Conservation (phyloP, 2,797 vertebrate genomes). For the Crossoptilon crossoptilon region DNA sequence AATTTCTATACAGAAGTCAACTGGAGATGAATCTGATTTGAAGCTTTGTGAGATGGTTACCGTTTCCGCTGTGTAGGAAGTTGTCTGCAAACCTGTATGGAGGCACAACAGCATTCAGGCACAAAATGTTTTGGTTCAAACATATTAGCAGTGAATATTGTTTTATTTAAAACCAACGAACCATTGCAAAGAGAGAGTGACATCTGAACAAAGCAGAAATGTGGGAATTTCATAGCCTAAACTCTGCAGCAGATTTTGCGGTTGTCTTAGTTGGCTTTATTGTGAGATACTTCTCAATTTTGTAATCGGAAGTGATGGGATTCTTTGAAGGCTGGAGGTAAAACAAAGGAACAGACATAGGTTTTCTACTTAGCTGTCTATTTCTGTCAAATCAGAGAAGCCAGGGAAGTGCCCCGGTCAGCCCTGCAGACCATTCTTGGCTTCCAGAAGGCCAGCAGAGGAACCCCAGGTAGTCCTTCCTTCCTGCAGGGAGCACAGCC, state of each 20-base stretch:
- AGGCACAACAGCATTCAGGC: not conserved
- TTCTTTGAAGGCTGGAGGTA: not conserved
- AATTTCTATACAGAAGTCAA: not conserved
- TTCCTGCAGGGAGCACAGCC: not conserved
- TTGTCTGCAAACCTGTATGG: not conserved
- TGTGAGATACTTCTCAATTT: not conserved
- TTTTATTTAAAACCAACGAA: not conserved
- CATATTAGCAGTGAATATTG: not conserved
- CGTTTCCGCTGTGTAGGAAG: not conserved
- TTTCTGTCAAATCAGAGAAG: not conserved
- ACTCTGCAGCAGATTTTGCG: not conserved
- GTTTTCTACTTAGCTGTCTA: not conserved
- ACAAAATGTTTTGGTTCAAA: not conserved
- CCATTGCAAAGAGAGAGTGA: not conserved
- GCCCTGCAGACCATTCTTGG: not conserved
- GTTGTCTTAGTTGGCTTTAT: not conserved
- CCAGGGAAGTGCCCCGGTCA: not conserved
- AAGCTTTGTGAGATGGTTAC: not conserved
- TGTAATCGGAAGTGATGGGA: not conserved
- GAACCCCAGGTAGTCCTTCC: not conserved
- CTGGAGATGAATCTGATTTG: not conserved
- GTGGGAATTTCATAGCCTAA: not conserved
- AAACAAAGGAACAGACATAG: not conserved
- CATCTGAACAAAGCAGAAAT: not conserved
- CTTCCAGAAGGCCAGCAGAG: not conserved